A percentile compares a stretch with the other conserved stretches of the same genome.
Evolutionary conservation across 2,113 vertebrate species (phyloP).

Genomic region (Cebidichthys violaceus): DNA sequence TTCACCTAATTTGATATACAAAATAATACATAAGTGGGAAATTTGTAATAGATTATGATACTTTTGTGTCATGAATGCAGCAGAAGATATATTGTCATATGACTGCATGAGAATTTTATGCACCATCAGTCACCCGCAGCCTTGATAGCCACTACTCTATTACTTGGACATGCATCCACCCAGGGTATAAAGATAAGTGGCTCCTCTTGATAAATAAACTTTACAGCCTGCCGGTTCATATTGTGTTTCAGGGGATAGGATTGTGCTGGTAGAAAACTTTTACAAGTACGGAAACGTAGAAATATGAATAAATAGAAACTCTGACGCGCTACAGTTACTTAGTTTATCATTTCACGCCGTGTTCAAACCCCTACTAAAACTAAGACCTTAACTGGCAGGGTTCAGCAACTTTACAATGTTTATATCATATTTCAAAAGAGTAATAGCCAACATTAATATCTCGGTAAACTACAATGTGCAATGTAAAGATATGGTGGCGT

Average conservation of each 20-base stretch:
- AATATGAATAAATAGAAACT: background rate
- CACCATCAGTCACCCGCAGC: conserved; percentile 7
- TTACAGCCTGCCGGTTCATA: conserved; percentile 27
- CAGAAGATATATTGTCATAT: background rate
- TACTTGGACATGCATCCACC: conserved; percentile 22
- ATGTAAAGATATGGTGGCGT: background rate
- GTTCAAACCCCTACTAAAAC: background rate
- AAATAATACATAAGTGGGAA: background rate
- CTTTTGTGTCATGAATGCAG: background rate
- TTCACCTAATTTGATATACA: background rate
- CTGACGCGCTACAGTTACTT: background rate
- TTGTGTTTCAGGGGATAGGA: background rate
- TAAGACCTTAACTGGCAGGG: background rate
- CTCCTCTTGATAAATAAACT: conserved; percentile 35
- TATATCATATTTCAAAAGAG: background rate
- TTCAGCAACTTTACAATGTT: background rate
- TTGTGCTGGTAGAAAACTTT: background rate
- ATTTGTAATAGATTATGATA: background rate
- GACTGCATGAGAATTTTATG: conserved; percentile 23
- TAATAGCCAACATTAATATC: too few species aligned
- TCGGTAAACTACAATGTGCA: too few species aligned
- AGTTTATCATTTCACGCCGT: background rate
- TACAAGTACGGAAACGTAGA: background rate
- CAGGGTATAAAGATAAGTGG: conserved; percentile 13
- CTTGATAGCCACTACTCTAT: conserved; percentile 17